Evolutionary conservation across 2,888 invertebrate genomes (phyloP).

Genomic region (Drosophila percnosoma): DNA sequence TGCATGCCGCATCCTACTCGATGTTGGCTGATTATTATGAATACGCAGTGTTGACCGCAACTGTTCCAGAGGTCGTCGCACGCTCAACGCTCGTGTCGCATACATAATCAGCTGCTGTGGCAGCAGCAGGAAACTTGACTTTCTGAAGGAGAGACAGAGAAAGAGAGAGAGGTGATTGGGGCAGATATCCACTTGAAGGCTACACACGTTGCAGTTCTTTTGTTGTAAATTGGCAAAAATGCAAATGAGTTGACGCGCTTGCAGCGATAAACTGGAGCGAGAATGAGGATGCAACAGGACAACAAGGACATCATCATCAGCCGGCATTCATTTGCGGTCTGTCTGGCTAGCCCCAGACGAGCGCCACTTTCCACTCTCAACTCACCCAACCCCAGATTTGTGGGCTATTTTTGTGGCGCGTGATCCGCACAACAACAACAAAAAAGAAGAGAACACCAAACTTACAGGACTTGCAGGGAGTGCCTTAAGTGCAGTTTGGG

Average conservation of each 20-base stretch:
- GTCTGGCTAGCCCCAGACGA: conserved; percentile 38
- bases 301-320: conserved; percentile 43
- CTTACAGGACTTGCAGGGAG: not conserved
- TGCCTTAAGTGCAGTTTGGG: conserved; percentile 22
- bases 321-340: conserved; percentile 55
- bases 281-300: conserved; percentile 6
- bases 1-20: conserved; percentile 20
- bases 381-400: conserved; percentile 52
- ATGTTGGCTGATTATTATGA: conserved; percentile 70
- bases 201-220: conserved; percentile 70
- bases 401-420: conserved; percentile 62
- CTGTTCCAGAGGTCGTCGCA: conserved; percentile 58
- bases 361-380: conserved; percentile 8
- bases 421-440: conserved; percentile 37
- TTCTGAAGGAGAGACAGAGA: not conserved
- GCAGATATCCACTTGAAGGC: conserved; percentile 41
- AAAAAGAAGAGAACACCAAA: not conserved
- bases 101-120: conserved; percentile 59
- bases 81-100: conserved; percentile 64
- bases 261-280: conserved; percentile 43
- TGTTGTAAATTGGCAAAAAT: conserved; percentile 81
- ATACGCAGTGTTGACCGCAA: conserved; percentile 69
- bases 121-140: conserved; percentile 5
- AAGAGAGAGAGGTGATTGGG: not conserved
- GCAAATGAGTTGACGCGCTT: conserved; percentile 76